Conservation (phyloP, 2,888 invertebrate species). For the Zaprionus lineosus region DNA sequence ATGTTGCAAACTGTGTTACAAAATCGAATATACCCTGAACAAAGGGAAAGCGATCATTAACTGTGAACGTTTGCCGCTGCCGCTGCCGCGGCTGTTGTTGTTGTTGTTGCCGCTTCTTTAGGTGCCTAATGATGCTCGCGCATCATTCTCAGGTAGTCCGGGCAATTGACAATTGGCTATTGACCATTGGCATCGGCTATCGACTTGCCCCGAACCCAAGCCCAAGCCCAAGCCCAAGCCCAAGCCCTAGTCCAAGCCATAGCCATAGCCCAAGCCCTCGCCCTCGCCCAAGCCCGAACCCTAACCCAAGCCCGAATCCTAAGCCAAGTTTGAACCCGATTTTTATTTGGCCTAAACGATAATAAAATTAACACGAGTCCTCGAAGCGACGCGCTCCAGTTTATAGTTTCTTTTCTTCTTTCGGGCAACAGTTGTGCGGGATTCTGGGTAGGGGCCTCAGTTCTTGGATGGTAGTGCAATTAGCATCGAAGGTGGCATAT, state of each 20-base stretch:
- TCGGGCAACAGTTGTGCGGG: not conserved
- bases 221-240: no score
- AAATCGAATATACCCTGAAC: not conserved
- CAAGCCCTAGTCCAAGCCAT: no score
- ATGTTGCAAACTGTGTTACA: no score
- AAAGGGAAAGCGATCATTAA: not conserved
- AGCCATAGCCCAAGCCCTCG: no score
- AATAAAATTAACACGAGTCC: conserved; percentile 45
- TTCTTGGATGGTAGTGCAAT: conserved; percentile 38
- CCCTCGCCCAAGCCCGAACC: no score
- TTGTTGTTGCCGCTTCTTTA: not conserved
- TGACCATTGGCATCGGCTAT: no score
- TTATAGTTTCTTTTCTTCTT: not conserved
- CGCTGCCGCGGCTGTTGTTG: not conserved
- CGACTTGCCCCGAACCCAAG: no score
- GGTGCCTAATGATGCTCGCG: conserved; percentile 4
- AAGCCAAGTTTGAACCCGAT: no score
- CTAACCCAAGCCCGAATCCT: no score
- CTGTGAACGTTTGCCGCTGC: not conserved
- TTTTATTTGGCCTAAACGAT: conserved; percentile 17
- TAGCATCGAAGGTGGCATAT: conserved; percentile 67
- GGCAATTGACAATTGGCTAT: no score
- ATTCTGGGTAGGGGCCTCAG: not conserved
- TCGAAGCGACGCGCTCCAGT: conserved; percentile 24
- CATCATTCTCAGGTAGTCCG: conserved; percentile 22